Conservation (phyloP, 2,797 vertebrate genomes). For the Lycodopsis pacificus region DNA sequence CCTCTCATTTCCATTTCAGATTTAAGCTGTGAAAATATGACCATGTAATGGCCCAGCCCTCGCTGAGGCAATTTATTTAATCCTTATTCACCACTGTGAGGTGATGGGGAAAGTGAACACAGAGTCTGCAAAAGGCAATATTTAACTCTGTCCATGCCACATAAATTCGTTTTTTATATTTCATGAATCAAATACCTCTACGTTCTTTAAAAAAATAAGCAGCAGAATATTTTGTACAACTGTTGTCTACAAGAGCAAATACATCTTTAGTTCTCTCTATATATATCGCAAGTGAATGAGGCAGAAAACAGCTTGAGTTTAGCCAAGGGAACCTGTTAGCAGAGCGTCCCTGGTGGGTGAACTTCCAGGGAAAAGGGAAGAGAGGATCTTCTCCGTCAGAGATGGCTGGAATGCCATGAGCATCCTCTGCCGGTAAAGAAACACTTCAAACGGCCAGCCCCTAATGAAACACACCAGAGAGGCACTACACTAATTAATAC, state of each 20-base stretch:
- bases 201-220: slow-evolving; percentile 26
- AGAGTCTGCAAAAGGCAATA: slow-evolving; percentile 9
- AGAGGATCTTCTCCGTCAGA: slow-evolving; percentile 49
- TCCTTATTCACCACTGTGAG: slow-evolving; percentile 60
- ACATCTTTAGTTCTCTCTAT: slow-evolving; percentile 49
- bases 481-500: slow-evolving; percentile 66
- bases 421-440: slow-evolving; percentile 79
- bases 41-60: slow-evolving; percentile 47
- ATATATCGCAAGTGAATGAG: slow-evolving; percentile 51
- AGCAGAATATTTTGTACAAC: slow-evolving; percentile 36
- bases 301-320: slow-evolving; percentile 70
- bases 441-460: slow-evolving; percentile 68
- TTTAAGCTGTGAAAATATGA: slow-evolving; percentile 67
- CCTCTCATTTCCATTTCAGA: slow-evolving; percentile 74
- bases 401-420: slow-evolving; percentile 71
- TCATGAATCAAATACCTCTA: slow-evolving; percentile 33
- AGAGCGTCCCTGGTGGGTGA: slow-evolving; percentile 65
- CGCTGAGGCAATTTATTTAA: slow-evolving; percentile 59
- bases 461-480: slow-evolving; percentile 65
- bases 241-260: slow-evolving; percentile 42
- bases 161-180: slow-evolving; percentile 33
- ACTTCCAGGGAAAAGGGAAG: slow-evolving; percentile 62
- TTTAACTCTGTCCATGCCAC: slow-evolving; percentile 25
- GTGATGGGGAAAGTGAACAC: slow-evolving; percentile 43
- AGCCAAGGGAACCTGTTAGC: slow-evolving; percentile 79